Evolutionary conservation across 2,888 invertebrate genomes (phyloP).

Genomic region (Lithophane leautieri): DNA sequence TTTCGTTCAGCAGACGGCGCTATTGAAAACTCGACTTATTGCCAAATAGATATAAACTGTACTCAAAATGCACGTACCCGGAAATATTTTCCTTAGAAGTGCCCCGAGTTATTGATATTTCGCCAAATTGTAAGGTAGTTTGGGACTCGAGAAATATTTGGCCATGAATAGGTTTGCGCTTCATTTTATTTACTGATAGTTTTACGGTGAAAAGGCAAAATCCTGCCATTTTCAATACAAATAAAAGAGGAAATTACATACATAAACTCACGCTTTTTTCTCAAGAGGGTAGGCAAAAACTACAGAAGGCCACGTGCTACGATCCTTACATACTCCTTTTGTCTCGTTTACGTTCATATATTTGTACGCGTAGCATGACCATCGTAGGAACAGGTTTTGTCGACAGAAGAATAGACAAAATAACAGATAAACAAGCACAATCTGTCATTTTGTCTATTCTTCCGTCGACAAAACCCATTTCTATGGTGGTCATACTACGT

Average conservation of each 20-base stretch:
- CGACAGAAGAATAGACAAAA: too few species aligned
- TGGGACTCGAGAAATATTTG: constrained; percentile 46
- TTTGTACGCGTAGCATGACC: too few species aligned
- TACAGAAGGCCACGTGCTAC: too few species aligned
- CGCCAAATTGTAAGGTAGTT: constrained; percentile 65
- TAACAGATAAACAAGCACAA: too few species aligned
- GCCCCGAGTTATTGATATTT: constrained; percentile 67
- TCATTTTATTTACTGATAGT: constrained; percentile 41
- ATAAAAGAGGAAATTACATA: constrained; percentile 2
- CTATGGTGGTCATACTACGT: too few species aligned
- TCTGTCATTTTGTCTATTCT: too few species aligned
- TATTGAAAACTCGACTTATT: constrained; percentile 78
- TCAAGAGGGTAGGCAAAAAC: too few species aligned
- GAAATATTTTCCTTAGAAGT: constrained; percentile 69
- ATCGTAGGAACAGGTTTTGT: too few species aligned
- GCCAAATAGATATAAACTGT: constrained; percentile 76
- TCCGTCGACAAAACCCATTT: too few species aligned
- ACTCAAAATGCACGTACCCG: constrained; percentile 70
- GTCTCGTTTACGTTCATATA: too few species aligned
- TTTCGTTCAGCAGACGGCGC: constrained; percentile 72
- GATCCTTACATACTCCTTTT: too few species aligned
- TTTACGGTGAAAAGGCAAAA: constrained; percentile 31
- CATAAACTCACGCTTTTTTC: too few species aligned
- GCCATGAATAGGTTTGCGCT: constrained; percentile 22
- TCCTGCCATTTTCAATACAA: constrained; percentile 18